These are phyloP conservation scores for Eilema caniola DNA, from an alignment of 2,888 invertebrate species.

Conservation along the genomic window DNA sequence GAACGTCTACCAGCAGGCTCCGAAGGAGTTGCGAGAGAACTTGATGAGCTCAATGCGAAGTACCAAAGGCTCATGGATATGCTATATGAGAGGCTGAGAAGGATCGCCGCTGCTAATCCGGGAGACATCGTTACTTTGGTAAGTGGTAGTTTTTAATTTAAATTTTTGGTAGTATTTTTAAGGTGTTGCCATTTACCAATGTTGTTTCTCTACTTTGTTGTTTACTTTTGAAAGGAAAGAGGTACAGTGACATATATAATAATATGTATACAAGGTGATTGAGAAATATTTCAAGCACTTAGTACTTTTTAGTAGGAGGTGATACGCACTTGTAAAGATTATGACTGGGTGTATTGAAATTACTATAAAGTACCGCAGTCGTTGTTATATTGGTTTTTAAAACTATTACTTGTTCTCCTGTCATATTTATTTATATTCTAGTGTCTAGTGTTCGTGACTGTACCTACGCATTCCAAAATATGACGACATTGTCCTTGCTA, in stretches of 20 bases:
- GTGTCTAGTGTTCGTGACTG: not conserved
- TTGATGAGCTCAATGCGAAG: slow-evolving; percentile 93
- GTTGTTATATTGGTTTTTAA: not conserved
- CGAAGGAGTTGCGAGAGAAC: slow-evolving; percentile 91
- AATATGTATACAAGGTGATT: not conserved
- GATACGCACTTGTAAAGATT: too few relatives aligned
- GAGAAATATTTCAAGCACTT: not conserved
- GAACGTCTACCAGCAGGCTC: slow-evolving; percentile 85
- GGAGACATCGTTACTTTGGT: slow-evolving; percentile 93
- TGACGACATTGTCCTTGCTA: slow-evolving; percentile 12
- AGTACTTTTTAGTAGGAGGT: too few relatives aligned
- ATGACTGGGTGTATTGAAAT: too few relatives aligned
- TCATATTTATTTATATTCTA: not conserved
- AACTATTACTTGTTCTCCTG: not conserved
- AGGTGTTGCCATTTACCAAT: not conserved
- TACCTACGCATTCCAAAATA: slow-evolving; percentile 4
- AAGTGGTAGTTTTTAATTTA: slow-evolving; percentile 69
- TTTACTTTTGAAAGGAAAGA: not conserved
- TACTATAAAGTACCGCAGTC: not conserved
- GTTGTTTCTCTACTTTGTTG: not conserved
- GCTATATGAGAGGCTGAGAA: slow-evolving; percentile 90
- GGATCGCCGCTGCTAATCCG: slow-evolving; percentile 89
- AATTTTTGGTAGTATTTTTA: slow-evolving; percentile 7
- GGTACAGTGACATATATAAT: not conserved
- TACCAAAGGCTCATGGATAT: slow-evolving; percentile 91